Evolutionary conservation across 2,797 vertebrate genomes (phyloP).

Genomic region (Cirrhinus molitorella): DNA sequence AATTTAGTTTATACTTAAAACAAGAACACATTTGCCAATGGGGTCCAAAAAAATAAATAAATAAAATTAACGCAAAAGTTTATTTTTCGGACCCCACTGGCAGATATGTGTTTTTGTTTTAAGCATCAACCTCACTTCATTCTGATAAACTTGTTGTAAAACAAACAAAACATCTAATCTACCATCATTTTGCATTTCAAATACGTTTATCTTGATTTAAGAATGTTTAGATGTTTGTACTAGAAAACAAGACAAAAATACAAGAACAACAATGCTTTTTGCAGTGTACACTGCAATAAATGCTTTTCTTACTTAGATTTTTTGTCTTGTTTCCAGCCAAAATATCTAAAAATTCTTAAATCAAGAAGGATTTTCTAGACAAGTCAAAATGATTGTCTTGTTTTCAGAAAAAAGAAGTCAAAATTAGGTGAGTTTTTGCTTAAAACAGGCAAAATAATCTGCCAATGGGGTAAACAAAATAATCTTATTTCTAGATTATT

Average conservation of each 20-base stretch:
- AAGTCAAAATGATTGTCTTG: too few relatives aligned
- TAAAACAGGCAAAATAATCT: too few relatives aligned
- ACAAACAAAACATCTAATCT: not conserved
- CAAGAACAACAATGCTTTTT: too few relatives aligned
- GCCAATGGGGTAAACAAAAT: too few relatives aligned
- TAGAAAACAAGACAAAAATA: not conserved
- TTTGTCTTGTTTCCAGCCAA: too few relatives aligned
- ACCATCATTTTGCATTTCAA: not conserved
- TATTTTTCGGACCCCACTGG: not conserved
- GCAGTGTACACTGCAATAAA: too few relatives aligned
- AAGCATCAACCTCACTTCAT: not conserved
- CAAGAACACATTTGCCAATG: not conserved
- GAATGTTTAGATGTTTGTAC: not conserved
- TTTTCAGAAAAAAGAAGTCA: too few relatives aligned
- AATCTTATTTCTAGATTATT: too few relatives aligned
- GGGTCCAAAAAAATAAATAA: not conserved
- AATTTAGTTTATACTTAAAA: not conserved
- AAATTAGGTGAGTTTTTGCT: too few relatives aligned
- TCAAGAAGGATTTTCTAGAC: too few relatives aligned
- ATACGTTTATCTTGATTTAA: not conserved
- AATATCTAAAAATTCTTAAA: too few relatives aligned
- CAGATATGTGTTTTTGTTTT: not conserved
- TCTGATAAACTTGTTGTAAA: not conserved
- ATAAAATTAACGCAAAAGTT: not conserved
- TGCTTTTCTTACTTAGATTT: too few relatives aligned